Conservation (phyloP, 2,888 invertebrate genomes). For the Nemurella pictetii region DNA sequence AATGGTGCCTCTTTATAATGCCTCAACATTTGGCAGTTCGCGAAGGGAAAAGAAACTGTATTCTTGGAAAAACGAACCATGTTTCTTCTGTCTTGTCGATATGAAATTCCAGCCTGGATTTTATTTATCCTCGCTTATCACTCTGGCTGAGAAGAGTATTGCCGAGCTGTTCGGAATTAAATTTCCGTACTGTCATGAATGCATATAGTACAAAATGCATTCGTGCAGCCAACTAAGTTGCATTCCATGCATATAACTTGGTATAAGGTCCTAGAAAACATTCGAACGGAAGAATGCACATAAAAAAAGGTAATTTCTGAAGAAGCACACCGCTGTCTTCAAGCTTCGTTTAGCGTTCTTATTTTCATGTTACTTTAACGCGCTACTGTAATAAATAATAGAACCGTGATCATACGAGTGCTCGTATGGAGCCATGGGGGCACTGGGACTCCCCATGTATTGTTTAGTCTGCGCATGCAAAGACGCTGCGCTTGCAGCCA, state of each 20-base stretch:
- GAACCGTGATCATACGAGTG: not conserved
- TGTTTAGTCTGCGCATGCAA: not conserved
- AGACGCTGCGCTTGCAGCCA: not conserved
- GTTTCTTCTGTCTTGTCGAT: not conserved
- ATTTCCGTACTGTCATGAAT: no score
- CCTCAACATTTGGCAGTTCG: no score
- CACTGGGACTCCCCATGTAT: not conserved
- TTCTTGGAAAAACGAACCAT: not conserved
- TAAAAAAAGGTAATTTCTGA: not conserved
- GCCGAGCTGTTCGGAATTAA: not conserved
- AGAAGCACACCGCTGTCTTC: not conserved
- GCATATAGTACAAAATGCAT: no score
- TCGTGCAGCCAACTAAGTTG: not conserved
- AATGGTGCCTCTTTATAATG: no score
- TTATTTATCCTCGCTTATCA: no score
- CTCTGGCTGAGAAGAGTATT: no score
- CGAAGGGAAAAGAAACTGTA: not conserved
- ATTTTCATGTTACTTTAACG: not conserved
- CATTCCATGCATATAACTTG: not conserved
- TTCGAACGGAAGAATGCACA: not conserved
- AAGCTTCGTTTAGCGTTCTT: not conserved
- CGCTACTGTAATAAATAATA: not conserved
- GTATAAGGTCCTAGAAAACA: not conserved
- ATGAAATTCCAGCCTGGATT: not conserved
- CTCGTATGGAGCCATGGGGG: not conserved